phyloP scores from a whole-genome alignment of 1,140 invertebrate species.

The Palaemon carinicauda region DNA sequence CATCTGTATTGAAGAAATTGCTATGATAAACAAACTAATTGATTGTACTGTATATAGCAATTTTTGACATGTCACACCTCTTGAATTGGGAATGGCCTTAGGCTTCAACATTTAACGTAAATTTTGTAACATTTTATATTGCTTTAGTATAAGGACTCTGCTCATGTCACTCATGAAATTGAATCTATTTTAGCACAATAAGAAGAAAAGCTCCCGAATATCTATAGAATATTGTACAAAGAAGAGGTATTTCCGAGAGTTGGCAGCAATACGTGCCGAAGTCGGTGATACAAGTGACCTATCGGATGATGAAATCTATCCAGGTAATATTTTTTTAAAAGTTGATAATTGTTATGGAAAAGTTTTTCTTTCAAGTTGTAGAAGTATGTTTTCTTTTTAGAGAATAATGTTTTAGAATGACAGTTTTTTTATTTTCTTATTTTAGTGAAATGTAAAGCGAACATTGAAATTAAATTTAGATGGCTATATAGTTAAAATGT shows the following conservation, averaged over 20 bases:
- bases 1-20: too few relatives aligned
- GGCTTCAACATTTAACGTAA: background rate
- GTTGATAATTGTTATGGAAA: background rate
- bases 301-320: slow-evolving; percentile 77
- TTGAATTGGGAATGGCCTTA: too few relatives aligned
- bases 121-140: background rate
- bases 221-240: slow-evolving; percentile 64
- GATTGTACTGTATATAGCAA: too few relatives aligned
- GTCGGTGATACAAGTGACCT: slow-evolving; percentile 74
- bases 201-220: slow-evolving; percentile 44
- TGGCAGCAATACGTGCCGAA: slow-evolving; percentile 68
- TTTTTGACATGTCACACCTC: too few relatives aligned
- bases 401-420: too few relatives aligned
- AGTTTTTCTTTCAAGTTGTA: background rate
- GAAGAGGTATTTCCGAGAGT: slow-evolving; percentile 69
- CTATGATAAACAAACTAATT: too few relatives aligned
- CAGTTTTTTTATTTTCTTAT: too few relatives aligned
- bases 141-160: background rate
- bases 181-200: slow-evolving; percentile 18
- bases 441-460: too few relatives aligned
- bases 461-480: too few relatives aligned
- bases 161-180: background rate
- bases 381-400: too few relatives aligned
- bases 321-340: slow-evolving; percentile 61
- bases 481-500: too few relatives aligned